Conservation (phyloP, 2,113 vertebrate species). For the Notiomystis cincta region DNA sequence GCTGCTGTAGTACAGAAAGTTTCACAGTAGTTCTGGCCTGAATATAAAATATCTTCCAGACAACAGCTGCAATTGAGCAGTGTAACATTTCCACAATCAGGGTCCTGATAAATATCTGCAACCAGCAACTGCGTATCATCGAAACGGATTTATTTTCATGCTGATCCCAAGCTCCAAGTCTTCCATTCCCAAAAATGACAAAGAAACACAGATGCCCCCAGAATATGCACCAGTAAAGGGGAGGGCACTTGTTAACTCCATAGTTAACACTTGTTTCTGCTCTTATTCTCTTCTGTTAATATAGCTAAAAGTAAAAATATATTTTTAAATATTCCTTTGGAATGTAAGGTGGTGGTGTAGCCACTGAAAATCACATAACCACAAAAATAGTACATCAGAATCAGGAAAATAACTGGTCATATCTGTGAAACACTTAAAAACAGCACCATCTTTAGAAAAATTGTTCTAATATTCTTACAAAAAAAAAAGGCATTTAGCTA, state of each 20-base stretch:
- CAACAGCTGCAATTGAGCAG: not conserved
- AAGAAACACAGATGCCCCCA: not conserved
- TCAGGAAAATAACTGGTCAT: not conserved
- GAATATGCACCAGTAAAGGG: accelerated
- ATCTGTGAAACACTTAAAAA: not conserved
- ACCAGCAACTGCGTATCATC: not conserved
- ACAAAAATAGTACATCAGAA: not conserved
- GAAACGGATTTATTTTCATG: not conserved
- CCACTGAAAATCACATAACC: not conserved
- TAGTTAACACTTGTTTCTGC: not conserved
- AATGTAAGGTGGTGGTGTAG: not conserved
- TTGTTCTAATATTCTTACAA: not conserved
- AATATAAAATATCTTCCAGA: not conserved
- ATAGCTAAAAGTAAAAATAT: not conserved
- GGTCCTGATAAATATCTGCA: not conserved
- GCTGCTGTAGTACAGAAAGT: not conserved
- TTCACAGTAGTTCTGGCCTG: not conserved
- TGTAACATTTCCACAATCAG: not conserved
- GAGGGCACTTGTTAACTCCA: not conserved
- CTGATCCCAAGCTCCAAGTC: not conserved
- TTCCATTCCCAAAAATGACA: not conserved
- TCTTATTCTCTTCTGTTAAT: not conserved
- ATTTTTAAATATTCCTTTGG: not conserved
- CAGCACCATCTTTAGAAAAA: not conserved
- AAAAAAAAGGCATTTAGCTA: not conserved